Base-by-base conservation (phyloP, 1,140 invertebrate genomes). In the Drosophila busckii region DNA sequence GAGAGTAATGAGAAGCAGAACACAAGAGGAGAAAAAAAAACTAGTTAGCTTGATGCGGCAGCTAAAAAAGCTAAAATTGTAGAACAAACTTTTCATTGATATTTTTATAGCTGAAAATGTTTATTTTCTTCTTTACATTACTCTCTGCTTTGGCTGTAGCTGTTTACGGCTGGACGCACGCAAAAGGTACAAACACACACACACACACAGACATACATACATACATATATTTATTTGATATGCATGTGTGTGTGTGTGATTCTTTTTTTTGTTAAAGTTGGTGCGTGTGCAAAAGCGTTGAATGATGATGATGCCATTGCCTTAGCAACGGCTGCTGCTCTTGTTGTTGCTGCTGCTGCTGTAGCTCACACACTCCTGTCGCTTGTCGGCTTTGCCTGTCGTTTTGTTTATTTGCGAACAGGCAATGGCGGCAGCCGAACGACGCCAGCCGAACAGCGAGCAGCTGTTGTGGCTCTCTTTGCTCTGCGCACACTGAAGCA, bases 241-340 rank as follows among this genome's bases (percentile, higher is more conserved):
- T 12, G 46, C 26, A 44, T 38, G 19, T 45, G 41, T 41, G 34
- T 34, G 31, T 52, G 19, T 48, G 34, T 4, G 42, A 13, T 22
- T 44, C 28, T 37, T 9, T 41, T 55, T 34, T 42, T 29, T 31
- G 34, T 40, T 54, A 34, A 35, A 61, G 34, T 48, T 54, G 34
- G 35, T 61, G 58, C 58, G 58, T n/a, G n/a, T 55, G 59, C 52
- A 62, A 38, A 56, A 8, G 41, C 38, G 16, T 52, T 26, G 20
- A 29, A 53, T 46, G 63, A 61, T 80, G 68, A 80, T 78, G 73
- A 82, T 80, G 75, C 73, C 73, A 80, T 82, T 78, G 73, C 71
- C 67, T 71, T 78, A 50, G 71, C 50, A 49, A 55, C 56, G 50
- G 55, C 48, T 46, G 59, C 53, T 45, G 50, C 22, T 48, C n/a